Evolutionary conservation across 2,113 vertebrate species (phyloP).

Genomic region (Megaptera novaeangliae): DNA sequence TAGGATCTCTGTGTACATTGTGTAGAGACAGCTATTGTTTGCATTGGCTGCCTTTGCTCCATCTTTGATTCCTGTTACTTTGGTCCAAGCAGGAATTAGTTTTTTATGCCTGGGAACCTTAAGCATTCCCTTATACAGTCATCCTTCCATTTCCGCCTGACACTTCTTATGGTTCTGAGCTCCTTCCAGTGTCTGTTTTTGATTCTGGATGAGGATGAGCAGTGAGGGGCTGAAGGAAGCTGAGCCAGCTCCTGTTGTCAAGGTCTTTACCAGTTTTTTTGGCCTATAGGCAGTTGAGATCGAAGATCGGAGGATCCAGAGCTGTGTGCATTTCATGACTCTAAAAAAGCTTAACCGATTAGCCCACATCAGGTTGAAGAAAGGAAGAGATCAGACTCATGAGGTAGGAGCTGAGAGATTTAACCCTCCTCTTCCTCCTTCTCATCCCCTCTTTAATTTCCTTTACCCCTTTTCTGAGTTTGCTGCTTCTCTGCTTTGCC

Average conservation of each 20-base stretch:
- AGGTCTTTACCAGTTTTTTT: not conserved
- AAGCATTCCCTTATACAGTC: not conserved
- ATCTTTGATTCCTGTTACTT: not conserved
- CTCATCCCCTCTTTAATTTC: not conserved
- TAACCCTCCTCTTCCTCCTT: not conserved
- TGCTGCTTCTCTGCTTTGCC: not conserved
- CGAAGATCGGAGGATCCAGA: conserved; percentile 90
- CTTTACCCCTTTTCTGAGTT: not conserved
- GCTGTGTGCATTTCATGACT: conserved; percentile 96
- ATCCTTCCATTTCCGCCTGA: not conserved
- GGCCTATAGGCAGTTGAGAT: conserved; percentile 85
- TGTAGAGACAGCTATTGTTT: not conserved
- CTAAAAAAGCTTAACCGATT: conserved; percentile 97
- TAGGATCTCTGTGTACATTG: not conserved
- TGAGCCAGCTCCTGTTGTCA: not conserved
- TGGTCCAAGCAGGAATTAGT: not conserved
- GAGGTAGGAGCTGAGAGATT: conserved; percentile 81
- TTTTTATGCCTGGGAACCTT: not conserved
- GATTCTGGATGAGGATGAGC: not conserved
- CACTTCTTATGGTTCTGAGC: not conserved
- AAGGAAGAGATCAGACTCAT: conserved; percentile 94
- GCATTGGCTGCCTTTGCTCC: not conserved
- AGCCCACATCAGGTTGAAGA: conserved; percentile 96
- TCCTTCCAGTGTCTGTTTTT: not conserved
- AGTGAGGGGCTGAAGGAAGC: not conserved